These are phyloP conservation scores for Australoheros facetus DNA, from an alignment of 2,797 vertebrate species.

Conservation along the genomic window DNA sequence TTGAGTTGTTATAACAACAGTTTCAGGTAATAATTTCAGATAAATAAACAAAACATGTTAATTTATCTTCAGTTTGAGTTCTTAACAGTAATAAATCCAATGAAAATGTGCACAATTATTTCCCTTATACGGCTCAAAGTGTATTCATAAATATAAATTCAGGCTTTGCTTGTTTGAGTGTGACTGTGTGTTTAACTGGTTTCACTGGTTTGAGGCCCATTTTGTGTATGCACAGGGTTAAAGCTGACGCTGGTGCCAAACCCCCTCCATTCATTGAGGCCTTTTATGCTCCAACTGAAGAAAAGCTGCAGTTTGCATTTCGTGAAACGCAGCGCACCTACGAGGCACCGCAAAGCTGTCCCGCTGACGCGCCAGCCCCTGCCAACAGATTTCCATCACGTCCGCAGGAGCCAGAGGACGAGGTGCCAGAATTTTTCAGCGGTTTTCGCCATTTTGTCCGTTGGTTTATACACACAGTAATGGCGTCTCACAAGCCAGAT, in stretches of 20 bases:
- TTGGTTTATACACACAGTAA: conserved; percentile 77
- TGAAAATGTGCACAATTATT: background rate
- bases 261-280: conserved; percentile 70
- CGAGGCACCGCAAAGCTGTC: fast-evolving
- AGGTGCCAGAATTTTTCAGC: conserved; percentile 29
- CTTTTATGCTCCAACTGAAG: background rate
- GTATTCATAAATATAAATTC: background rate
- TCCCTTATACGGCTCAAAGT: too few relatives aligned
- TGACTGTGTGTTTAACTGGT: background rate
- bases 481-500: conserved; percentile 82
- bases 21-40: background rate
- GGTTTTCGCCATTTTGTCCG: conserved; percentile 85
- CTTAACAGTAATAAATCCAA: too few relatives aligned
- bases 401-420: background rate
- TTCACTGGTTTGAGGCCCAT: background rate
- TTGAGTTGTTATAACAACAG: background rate
- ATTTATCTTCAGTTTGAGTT: background rate
- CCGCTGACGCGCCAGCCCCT: background rate
- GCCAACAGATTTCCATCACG: background rate
- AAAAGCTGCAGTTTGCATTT: background rate
- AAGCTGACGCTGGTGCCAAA: conserved; percentile 15
- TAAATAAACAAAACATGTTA: background rate
- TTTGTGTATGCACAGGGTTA: background rate
- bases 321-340: background rate
- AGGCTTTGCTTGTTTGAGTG: too few relatives aligned